These are phyloP conservation scores for Montipora capricornis DNA, from an alignment of 64 coral and sea anemone genomes.

Conservation along the genomic window DNA sequence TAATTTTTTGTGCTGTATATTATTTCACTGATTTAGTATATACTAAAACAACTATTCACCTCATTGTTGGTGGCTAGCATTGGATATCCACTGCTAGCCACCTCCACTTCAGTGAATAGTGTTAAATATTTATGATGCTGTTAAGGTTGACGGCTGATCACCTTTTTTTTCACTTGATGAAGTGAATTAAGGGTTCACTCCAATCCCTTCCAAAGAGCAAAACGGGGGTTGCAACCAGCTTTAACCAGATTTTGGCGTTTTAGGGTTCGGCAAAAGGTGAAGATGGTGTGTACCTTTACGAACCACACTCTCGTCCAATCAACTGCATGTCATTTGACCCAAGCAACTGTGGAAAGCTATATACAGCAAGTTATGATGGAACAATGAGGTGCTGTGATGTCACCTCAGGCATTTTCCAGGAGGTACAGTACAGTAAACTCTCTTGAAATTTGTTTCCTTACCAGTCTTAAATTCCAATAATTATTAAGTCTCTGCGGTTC, in stretches of 20 bases:
- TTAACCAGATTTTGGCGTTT: background rate
- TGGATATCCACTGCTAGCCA: no score
- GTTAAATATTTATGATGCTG: no score
- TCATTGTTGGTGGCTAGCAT: no score
- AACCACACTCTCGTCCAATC: constrained; percentile 82
- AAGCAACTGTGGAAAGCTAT: constrained; percentile 69
- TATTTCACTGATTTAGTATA: no score
- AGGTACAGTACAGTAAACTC: constrained; percentile 36
- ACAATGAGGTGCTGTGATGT: constrained; percentile 81
- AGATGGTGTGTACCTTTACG: constrained; percentile 73
- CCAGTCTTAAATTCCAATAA: no score
- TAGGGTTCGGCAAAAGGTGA: constrained; percentile 39
- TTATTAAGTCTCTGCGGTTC: no score
- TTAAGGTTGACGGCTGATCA: no score
- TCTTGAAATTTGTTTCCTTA: background rate
- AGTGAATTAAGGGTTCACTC: background rate
- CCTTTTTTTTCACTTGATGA: background rate
- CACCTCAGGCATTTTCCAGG: constrained; percentile 66
- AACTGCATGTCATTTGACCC: constrained; percentile 79
- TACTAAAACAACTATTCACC: no score
- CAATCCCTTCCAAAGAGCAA: background rate
- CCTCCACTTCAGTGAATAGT: no score
- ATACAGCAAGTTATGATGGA: constrained; percentile 89
- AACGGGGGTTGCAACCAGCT: no score
- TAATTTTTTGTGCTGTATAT: no score